Evolutionary conservation across 92 coral and sea anemone species (phyloP).

Genomic region (Epizoanthus ramosus): DNA sequence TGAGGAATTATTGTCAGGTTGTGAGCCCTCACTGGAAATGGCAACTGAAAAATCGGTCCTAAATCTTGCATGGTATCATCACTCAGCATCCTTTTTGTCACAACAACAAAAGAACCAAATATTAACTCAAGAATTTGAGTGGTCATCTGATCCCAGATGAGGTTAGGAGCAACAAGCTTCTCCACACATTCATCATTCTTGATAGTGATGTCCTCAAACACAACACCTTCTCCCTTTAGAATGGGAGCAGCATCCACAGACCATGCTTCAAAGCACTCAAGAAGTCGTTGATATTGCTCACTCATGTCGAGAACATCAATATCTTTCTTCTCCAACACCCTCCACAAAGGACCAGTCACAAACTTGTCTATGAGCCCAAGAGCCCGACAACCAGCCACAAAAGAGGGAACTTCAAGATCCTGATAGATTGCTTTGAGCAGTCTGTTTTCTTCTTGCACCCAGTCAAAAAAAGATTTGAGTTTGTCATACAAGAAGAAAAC

Average conservation of each 20-base stretch:
- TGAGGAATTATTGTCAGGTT: too few relatives aligned
- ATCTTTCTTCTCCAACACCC: conserved; percentile 26
- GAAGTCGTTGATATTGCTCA: conserved; percentile 33
- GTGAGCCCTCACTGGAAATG: too few relatives aligned
- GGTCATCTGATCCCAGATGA: conserved; percentile 11
- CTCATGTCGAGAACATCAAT: conserved; percentile 39
- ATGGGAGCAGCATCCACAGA: conserved; percentile 36
- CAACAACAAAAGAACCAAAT: conserved; percentile 40
- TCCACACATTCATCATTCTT: conserved; percentile 23
- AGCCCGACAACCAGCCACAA: conserved; percentile 42
- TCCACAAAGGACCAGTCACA: conserved; percentile 36
- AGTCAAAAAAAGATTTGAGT: conserved; percentile 18
- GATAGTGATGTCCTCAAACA: conserved; percentile 5
- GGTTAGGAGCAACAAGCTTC: conserved; percentile 7
- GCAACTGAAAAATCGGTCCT: too few relatives aligned
- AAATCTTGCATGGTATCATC: too few relatives aligned
- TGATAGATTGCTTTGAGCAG: conserved; percentile 26
- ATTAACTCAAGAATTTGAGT: conserved; percentile 36
- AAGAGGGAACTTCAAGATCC: conserved; percentile 27
- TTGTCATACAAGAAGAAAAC: conserved; percentile 25
- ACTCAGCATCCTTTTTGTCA: conserved; percentile 21
- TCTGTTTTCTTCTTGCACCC: conserved; percentile 32
- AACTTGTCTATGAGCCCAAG: conserved; percentile 33
- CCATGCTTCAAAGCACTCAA: conserved; percentile 44
- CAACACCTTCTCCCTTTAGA: conserved; percentile 10